A percentile compares a stretch with the other conserved stretches of the same genome.
Conservation (phyloP, 2,113 vertebrate species). For the Balaeniceps rex region DNA sequence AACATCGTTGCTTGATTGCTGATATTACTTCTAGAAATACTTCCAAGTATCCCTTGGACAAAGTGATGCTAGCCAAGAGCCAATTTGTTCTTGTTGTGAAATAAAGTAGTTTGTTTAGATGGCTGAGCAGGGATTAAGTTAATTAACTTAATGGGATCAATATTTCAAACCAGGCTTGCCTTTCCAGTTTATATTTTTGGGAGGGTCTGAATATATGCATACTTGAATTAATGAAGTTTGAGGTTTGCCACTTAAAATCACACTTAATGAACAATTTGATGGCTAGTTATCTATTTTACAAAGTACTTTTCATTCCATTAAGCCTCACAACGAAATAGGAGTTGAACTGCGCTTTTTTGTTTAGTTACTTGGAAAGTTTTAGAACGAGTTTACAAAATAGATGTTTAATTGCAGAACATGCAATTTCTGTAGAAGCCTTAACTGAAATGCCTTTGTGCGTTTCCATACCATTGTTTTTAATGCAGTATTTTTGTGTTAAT, state of each 20-base stretch:
- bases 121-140: not conserved
- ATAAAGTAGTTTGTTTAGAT: not conserved
- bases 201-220: not conserved
- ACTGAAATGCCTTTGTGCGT: conserved; percentile 7
- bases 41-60: not conserved
- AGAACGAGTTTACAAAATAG: not conserved
- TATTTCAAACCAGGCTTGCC: not conserved
- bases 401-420: not conserved
- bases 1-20: not conserved
- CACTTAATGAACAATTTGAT: not conserved
- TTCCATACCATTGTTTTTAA: not conserved
- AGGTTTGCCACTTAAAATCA: not conserved
- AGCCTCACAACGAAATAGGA: not conserved
- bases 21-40: not conserved
- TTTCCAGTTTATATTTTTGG: not conserved
- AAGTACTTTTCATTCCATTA: not conserved
- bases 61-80: not conserved
- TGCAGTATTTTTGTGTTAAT: not conserved
- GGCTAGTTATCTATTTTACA: not conserved
- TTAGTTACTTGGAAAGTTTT: not conserved
- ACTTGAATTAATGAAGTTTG: not conserved
- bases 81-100: not conserved
- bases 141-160: not conserved
- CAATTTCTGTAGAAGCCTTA: conserved; percentile 41
- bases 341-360: not conserved